These are phyloP conservation scores for Gymnothorax javanicus DNA, from an alignment of 2,797 vertebrate species.

Conservation along the genomic window DNA sequence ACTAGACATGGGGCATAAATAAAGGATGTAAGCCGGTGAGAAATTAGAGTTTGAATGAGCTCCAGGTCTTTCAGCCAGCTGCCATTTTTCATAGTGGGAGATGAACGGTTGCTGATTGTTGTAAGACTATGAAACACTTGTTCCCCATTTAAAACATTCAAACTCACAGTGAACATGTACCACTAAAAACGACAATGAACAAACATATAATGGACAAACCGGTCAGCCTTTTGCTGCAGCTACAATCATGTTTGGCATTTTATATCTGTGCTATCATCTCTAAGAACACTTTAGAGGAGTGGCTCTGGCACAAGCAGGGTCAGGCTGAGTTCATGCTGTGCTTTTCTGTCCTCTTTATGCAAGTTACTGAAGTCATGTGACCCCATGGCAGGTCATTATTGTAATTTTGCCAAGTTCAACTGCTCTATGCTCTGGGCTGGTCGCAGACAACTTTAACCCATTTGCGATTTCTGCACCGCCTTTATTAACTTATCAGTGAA, in stretches of 20 bases:
- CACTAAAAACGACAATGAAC: neutral
- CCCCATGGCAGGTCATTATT: neutral
- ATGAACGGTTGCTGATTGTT: neutral
- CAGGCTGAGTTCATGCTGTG: neutral
- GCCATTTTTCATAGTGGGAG: neutral
- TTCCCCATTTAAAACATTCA: neutral
- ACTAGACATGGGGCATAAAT: too few relatives aligned
- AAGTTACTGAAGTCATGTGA: neutral
- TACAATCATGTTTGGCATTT: neutral
- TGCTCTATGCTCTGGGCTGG: neutral
- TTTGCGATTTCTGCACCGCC: neutral
- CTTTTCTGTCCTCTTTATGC: neutral
- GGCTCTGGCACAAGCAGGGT: neutral
- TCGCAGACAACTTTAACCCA: neutral
- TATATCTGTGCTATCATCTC: neutral
- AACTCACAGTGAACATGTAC: slow-evolving; percentile 6
- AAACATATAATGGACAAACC: neutral
- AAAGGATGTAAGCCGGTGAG: too few relatives aligned
- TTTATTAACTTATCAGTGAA: neutral
- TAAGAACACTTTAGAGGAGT: neutral
- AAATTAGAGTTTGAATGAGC: too few relatives aligned
- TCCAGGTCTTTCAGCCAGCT: neutral
- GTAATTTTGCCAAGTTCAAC: neutral
- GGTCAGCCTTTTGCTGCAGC: neutral
- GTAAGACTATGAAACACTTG: neutral